Base-by-base conservation (phyloP, 1,140 invertebrate genomes). In the Musca vetustissima region DNA sequence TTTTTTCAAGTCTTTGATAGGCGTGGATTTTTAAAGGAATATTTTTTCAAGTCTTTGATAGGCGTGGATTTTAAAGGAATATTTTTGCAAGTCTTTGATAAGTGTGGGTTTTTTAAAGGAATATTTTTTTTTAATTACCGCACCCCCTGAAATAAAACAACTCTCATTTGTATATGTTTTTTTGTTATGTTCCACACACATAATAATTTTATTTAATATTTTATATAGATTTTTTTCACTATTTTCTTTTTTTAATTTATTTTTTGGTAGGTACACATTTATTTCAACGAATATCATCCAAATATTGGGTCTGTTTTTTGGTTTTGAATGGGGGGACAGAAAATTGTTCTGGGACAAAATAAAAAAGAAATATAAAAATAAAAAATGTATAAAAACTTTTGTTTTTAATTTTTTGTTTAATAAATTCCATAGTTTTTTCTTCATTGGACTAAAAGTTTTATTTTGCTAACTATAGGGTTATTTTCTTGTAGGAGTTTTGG, bases 201-300 rank as follows among this genome's bases (percentile, higher is more conserved):
- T 28, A 19, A 50, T 28, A 19, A n/a, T 52, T 52, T 66, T 50
- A 25, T 66, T 66, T 66, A 66, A 66, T 68, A 55, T 68, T 36
- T 66, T 50, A n/a, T 52, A 22, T 50, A 17, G 49, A 50, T 66
- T 52, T 66, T 66, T 66, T 14, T 8, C 28, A 28, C 25, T 32
- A 15, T 2, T 21, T 24, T 32, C 52, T 52, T 11, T 48, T 14
- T 19, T 65, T n/a, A n/a, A n/a, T n/a, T n/a, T n/a, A n/a, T n/a
- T 17, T 47, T 43, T 50, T 25, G 32, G 66, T 68, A 49, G 43
- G 67, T 68, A 68, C 67, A 68, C 67, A 68, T 64, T 69, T 64
- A 64, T 68, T 64, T 66, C 13, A 52, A 43, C 36, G 36, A 43
- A 43, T 43, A 43, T 43, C 36, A 43, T 43, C 11, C 36, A 43